These are phyloP conservation scores for Luehdorfia chinensis DNA, from an alignment of 1,140 invertebrate species.

Conservation along the genomic window DNA sequence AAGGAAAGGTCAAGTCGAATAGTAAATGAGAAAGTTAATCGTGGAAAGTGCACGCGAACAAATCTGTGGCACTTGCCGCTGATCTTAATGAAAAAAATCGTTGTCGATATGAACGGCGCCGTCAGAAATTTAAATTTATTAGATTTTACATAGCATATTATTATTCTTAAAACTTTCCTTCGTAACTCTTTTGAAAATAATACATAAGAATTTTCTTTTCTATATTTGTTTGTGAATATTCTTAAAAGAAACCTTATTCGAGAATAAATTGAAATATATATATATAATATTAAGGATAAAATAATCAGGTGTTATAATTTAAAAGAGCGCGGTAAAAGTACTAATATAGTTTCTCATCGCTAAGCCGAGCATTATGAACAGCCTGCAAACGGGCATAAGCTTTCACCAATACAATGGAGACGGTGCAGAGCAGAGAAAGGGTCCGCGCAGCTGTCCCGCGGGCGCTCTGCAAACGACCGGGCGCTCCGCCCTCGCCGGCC, in stretches of 20 bases:
- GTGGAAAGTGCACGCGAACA: slow-evolving; percentile 64
- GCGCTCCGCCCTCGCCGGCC: slow-evolving; percentile 61
- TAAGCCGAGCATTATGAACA: slow-evolving; percentile 18
- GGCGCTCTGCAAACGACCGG: slow-evolving; percentile 42
- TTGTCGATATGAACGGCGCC: no score
- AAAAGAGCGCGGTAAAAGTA: slow-evolving; percentile 9
- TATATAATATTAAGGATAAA: no score
- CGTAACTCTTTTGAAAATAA: no score
- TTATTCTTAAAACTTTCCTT: no score
- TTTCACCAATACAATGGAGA: slow-evolving; percentile 56
- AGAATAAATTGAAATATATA: no score
- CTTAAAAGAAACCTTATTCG: no score
- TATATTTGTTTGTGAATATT: no score
- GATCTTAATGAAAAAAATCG: background rate
- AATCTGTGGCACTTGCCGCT: slow-evolving; percentile 26
- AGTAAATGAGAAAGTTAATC: slow-evolving; percentile 73
- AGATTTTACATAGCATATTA: no score
- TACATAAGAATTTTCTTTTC: no score
- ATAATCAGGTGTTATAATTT: background rate
- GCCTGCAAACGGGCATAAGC: slow-evolving; percentile 34
- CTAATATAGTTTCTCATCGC: slow-evolving; percentile 7
- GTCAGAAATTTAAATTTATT: no score
- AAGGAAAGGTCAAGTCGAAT: slow-evolving; percentile 66
- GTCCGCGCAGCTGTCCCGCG: slow-evolving; percentile 70
- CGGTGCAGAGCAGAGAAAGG: slow-evolving; percentile 58